These are phyloP conservation scores for Oostethus manadensis DNA, from an alignment of 2,113 vertebrate genomes.

Conservation along the genomic window DNA sequence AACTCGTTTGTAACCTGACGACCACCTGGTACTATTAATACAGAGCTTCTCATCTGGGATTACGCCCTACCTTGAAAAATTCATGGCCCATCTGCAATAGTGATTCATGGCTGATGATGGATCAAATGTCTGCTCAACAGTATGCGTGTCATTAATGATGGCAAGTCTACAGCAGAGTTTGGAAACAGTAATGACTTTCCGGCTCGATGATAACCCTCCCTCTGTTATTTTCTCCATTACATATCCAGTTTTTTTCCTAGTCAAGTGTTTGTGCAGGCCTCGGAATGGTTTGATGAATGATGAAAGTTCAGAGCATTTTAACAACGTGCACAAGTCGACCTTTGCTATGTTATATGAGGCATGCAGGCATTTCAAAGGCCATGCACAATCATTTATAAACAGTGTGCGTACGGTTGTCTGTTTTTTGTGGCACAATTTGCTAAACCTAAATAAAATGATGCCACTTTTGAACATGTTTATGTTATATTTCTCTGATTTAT, in stretches of 20 bases:
- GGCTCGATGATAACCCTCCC: conserved; percentile 33
- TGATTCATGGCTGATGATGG: conserved; percentile 31
- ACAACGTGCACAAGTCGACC: too few species aligned
- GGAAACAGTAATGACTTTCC: conserved; percentile 45
- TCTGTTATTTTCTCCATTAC: conserved; percentile 45
- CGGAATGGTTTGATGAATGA: conserved; percentile 2
- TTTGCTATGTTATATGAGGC: conserved; percentile 6
- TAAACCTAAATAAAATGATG: conserved; percentile 14
- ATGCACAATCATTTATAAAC: too few species aligned
- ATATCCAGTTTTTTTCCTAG: conserved; percentile 24
- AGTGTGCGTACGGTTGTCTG: not conserved
- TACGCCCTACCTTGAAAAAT: conserved; percentile 11
- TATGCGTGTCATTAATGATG: conserved; percentile 31
- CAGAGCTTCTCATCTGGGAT: conserved; percentile 3
- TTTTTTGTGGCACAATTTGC: conserved; percentile 9
- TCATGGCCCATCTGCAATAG: conserved; percentile 40
- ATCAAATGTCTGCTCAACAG: conserved; percentile 34
- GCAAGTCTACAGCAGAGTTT: conserved; percentile 33
- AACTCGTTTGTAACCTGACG: too few species aligned
- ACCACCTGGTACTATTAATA: too few species aligned
- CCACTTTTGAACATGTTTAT: not conserved
- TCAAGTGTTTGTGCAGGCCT: conserved; percentile 13
- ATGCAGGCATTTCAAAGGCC: not conserved
- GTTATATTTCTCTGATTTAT: conserved; percentile 5
- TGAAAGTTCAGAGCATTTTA: conserved; percentile 6